Evolutionary conservation across 1,140 invertebrate species (phyloP), one percentile per base, ranked within the genome.

Genomic region (Eubasilissa regina): DNA sequence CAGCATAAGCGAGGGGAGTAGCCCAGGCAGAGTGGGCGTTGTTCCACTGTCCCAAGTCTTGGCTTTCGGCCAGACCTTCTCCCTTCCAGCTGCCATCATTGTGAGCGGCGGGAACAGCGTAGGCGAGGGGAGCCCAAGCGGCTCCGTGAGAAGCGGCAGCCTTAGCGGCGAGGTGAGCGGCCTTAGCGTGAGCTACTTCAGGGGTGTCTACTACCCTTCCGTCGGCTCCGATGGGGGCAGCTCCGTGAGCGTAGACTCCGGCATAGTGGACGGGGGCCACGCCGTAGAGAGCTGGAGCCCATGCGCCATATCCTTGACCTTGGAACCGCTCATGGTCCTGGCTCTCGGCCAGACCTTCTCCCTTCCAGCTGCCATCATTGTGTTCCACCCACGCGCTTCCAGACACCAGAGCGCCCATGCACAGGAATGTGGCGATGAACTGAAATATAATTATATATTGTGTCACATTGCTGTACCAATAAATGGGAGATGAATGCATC

Each of bases 111-210:
- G 25, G 56, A 15, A 53, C 72, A 10, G 35, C 25, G 15, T 74
- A 58, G n/a, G 53, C 45, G 8, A 53, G 21, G 6, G 72, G 66
- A 25, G 66, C 66, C 17, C 48, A 70, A 11, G 66, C 44, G 13
- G 35, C 62, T 15, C 45, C 45, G 3, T 51, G 13, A 15, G 19
- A 12, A 51, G 47, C 66, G 55, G 60, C 56, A 43, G 76, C 77
- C 17, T 80, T 73, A 35, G 81, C 78, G 53, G 86, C 79, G 17
- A 88, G 82, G 84, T 89, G 88, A 6, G 87, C 86, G 44, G 88
- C 86, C 47, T 88, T 87, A n/a, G 88, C 88, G 75, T 89, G 87
- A n/a, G 88, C 88, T 75, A 89, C 88, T 80, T 89, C 88, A 72
- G 88, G 87, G 35, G 88, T 89, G 85, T 89, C 88, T 80, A 89